Conservation (phyloP, 2,113 vertebrate genomes). For the Sturnus vulgaris region DNA sequence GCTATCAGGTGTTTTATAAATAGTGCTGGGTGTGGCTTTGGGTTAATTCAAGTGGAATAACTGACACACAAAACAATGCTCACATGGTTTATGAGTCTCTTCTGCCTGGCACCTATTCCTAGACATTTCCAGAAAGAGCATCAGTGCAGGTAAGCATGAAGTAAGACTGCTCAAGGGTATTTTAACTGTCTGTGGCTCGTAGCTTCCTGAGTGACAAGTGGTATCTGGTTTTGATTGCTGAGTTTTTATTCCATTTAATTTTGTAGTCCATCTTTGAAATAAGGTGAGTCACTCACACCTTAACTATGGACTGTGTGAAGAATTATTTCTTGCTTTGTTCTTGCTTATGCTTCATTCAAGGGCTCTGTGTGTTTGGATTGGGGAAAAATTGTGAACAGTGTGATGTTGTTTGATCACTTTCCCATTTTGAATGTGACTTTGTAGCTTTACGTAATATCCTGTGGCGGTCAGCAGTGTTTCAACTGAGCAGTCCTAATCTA, state of each 20-base stretch:
- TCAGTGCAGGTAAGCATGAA: background rate
- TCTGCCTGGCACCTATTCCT: background rate
- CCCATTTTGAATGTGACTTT: background rate
- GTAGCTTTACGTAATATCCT: background rate
- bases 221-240: background rate
- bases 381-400: background rate
- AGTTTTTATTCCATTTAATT: background rate
- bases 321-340: background rate
- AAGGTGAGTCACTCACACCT: background rate
- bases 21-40: background rate
- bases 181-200: background rate
- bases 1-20: background rate
- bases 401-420: background rate
- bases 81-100: fast-evolving
- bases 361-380: fast-evolving
- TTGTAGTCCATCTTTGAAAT: background rate
- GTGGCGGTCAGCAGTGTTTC: background rate
- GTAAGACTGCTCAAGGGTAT: background rate
- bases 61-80: fast-evolving
- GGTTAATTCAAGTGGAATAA: background rate
- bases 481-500: background rate
- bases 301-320: background rate
- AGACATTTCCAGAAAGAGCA: fast-evolving
- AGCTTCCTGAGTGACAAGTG: background rate
- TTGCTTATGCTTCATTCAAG: background rate